These are phyloP conservation scores for Alligator sinensis DNA, from an alignment of 2,113 vertebrate species.

Conservation along the genomic window DNA sequence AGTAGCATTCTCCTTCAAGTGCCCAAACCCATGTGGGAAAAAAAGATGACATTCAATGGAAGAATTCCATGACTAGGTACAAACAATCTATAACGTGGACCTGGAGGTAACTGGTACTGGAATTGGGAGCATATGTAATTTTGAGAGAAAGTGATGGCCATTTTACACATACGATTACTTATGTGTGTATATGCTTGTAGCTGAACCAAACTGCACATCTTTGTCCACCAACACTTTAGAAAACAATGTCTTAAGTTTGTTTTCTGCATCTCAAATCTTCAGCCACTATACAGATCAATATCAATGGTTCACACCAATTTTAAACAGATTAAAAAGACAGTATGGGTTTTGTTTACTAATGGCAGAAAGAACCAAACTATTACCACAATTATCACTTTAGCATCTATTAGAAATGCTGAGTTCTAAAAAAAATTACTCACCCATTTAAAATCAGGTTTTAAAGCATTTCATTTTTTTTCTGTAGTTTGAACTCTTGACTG, in stretches of 20 bases:
- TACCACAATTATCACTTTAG: neutral
- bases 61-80: neutral
- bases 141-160: neutral
- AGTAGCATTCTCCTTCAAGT: neutral
- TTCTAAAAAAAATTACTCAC: neutral
- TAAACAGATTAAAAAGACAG: neutral
- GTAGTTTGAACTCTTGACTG: neutral
- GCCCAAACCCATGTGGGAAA: neutral
- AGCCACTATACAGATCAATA: neutral
- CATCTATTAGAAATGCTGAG: neutral
- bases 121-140: neutral
- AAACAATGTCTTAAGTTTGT: neutral
- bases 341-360: neutral
- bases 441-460: neutral
- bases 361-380: neutral
- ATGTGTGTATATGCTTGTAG: neutral
- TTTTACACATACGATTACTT: neutral
- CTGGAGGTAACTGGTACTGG: neutral
- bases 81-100: neutral
- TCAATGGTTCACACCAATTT: neutral
- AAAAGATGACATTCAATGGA: neutral
- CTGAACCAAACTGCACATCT: neutral
- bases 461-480: too few species aligned
- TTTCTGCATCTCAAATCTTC: neutral
- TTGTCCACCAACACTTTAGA: neutral